These are phyloP conservation scores for Sabatieria punctata DNA, from an alignment of 2,888 invertebrate species.

Conservation along the genomic window DNA sequence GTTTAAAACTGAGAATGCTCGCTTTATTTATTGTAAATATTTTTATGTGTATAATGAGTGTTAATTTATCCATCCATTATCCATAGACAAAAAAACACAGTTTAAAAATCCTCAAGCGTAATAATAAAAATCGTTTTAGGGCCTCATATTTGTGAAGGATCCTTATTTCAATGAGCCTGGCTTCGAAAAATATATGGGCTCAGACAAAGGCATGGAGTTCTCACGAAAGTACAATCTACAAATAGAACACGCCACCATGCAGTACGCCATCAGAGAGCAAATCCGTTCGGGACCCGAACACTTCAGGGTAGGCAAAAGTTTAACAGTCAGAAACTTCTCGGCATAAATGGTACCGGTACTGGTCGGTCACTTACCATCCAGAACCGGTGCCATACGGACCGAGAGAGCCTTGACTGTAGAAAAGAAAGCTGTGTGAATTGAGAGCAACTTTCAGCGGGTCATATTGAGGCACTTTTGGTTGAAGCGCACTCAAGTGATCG, in stretches of 20 bases:
- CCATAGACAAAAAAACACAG: too few relatives aligned
- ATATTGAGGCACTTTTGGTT: conserved; percentile 27
- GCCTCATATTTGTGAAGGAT: conserved; percentile 43
- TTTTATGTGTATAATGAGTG: too few relatives aligned
- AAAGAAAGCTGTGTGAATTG: background rate
- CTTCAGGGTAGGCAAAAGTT: conserved; percentile 17
- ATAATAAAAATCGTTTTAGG: conserved; percentile 42
- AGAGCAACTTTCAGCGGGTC: conserved; percentile 17
- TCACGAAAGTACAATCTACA: conserved; percentile 25
- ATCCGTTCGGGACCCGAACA: conserved; percentile 19
- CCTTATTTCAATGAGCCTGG: conserved; percentile 50
- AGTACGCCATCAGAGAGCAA: conserved; percentile 28
- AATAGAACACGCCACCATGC: conserved; percentile 28
- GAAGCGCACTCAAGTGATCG: conserved; percentile 22
- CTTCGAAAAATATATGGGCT: conserved; percentile 35
- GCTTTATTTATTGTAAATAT: too few relatives aligned
- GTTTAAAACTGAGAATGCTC: too few relatives aligned
- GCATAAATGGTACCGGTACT: too few relatives aligned
- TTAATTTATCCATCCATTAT: too few relatives aligned
- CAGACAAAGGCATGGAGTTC: conserved; percentile 24
- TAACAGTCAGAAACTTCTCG: background rate
- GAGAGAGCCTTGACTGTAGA: background rate
- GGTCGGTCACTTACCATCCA: too few relatives aligned
- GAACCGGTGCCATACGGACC: too few relatives aligned
- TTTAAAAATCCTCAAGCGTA: too few relatives aligned